These are phyloP conservation scores for Archips crataeganus DNA, from an alignment of 2,888 invertebrate species.

Conservation along the genomic window DNA sequence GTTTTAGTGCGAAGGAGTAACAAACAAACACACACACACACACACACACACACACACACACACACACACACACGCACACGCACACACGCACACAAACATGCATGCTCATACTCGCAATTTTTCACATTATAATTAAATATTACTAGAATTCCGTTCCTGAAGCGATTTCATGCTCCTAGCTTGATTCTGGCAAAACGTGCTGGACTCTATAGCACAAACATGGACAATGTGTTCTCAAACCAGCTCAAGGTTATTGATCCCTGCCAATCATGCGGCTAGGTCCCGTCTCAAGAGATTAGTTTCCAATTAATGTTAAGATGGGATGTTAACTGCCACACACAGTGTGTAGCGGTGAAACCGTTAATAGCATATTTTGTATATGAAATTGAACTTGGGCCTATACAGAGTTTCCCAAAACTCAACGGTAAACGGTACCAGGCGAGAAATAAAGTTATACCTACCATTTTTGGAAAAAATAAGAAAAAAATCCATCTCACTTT, in stretches of 20 bases:
- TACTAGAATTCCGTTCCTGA: not conserved
- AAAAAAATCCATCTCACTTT: no score
- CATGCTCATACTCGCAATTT: not conserved
- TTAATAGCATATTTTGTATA: not conserved
- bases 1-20: no score
- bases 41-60: no score
- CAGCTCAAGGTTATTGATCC: slow-evolving; percentile 12
- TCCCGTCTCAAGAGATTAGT: slow-evolving; percentile 42
- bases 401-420: no score
- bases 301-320: slow-evolving; percentile 45
- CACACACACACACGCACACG: no score
- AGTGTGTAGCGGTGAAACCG: not conserved
- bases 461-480: no score
- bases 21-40: no score
- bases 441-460: no score
- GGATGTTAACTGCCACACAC: slow-evolving; percentile 3
- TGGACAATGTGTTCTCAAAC: slow-evolving; percentile 3
- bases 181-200: not conserved
- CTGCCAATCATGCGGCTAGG: slow-evolving; percentile 19
- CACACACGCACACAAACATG: no score
- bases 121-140: no score
- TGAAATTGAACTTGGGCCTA: no score
- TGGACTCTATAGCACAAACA: not conserved
- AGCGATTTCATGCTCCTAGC: not conserved
- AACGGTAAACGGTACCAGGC: no score